Conservation (phyloP, 92 coral and sea anemone species). For the Epizoanthus fatuus region DNA sequence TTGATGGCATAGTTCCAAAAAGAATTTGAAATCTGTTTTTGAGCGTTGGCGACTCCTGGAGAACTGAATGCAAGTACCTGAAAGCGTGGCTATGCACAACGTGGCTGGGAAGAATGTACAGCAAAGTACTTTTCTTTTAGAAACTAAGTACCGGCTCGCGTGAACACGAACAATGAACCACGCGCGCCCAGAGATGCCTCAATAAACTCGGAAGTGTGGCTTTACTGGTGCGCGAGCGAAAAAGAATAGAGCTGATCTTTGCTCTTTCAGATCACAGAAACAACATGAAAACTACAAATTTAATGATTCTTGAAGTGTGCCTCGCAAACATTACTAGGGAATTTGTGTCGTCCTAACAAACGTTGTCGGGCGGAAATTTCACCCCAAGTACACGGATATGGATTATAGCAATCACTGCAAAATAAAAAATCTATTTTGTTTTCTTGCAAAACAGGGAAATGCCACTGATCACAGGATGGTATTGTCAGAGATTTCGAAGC, state of each 20-base stretch:
- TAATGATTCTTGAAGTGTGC: slow-evolving; percentile 35
- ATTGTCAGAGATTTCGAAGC: slow-evolving; percentile 42
- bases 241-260: slow-evolving; percentile 40
- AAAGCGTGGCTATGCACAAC: slow-evolving; percentile 43
- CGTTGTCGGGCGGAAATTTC: slow-evolving; percentile 22
- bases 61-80: slow-evolving; percentile 42
- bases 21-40: slow-evolving; percentile 29
- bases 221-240: slow-evolving; percentile 14
- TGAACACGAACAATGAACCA: slow-evolving; percentile 37
- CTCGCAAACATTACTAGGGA: slow-evolving; percentile 8
- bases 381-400: slow-evolving; percentile 37
- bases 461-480: slow-evolving; percentile 24
- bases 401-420: slow-evolving; percentile 28
- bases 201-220: slow-evolving; percentile 50
- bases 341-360: not conserved
- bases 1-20: slow-evolving; percentile 23
- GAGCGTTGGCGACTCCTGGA: slow-evolving; percentile 39
- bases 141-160: slow-evolving; percentile 35
- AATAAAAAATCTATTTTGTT: slow-evolving; percentile 8
- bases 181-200: slow-evolving; percentile 26
- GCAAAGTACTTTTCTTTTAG: slow-evolving; percentile 16
- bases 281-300: slow-evolving; percentile 7
- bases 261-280: slow-evolving; percentile 20
- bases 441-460: slow-evolving; percentile 22
- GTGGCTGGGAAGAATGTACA: slow-evolving; percentile 38